A percentile compares a stretch with the other conserved stretches of the same genome.
Conservation (phyloP, 2,888 invertebrate genomes). For the Hydropsyche betteni region DNA sequence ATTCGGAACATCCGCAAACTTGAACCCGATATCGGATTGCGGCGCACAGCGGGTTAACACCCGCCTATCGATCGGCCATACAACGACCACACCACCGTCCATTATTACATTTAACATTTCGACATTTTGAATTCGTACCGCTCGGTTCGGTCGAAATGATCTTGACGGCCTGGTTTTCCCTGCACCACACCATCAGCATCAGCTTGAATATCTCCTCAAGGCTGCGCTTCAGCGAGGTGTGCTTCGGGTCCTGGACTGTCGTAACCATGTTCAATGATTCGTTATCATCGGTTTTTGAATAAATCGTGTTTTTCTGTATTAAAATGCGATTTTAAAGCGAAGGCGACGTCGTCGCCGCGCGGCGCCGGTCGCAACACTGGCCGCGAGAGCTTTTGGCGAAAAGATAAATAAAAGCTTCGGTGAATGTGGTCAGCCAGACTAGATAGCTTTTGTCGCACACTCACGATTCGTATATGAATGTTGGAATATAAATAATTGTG, state of each 20-base stretch:
- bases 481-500: no score
- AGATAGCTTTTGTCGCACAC: constrained; percentile 15
- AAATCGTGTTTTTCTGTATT: not conserved
- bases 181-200: constrained; percentile 85
- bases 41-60: no score
- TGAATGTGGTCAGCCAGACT: constrained; percentile 5
- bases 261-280: constrained; percentile 43
- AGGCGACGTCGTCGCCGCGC: constrained; percentile 34
- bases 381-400: constrained; percentile 23
- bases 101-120: not conserved
- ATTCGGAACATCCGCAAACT: not conserved
- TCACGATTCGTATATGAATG: no score
- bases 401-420: constrained; percentile 30
- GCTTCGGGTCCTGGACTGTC: constrained; percentile 55
- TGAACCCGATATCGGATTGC: no score
- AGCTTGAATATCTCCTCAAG: constrained; percentile 82
- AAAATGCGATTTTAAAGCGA: constrained; percentile 13
- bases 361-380: constrained; percentile 39
- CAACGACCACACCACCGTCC: no score
- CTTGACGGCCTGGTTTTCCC: constrained; percentile 76
- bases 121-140: constrained; percentile 59
- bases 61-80: not conserved
- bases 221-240: constrained; percentile 68
- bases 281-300: constrained; percentile 31
- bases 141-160: constrained; percentile 69